Percentiles rank a stretch among this genome's conserved stretches.
Evolutionary conservation across 2,113 vertebrate species (phyloP).

Genomic region (Peromyscus polionotus): DNA sequence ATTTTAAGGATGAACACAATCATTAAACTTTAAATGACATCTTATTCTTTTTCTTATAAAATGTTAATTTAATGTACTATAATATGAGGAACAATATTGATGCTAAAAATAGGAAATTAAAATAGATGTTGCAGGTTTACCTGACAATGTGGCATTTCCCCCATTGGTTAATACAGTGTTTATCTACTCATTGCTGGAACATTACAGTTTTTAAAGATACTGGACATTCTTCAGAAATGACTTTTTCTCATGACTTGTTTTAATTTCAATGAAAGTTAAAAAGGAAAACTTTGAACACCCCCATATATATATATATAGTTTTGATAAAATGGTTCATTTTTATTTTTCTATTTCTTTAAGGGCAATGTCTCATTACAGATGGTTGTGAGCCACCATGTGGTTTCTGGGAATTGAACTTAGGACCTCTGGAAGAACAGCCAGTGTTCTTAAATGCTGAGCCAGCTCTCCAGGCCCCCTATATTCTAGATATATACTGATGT

Average conservation of each 20-base stretch:
- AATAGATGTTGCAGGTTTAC: neutral
- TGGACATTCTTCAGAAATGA: neutral
- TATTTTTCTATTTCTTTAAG: conserved; percentile 6
- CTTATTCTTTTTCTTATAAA: conserved; percentile 27
- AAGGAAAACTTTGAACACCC: neutral
- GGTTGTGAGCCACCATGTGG: too few species aligned
- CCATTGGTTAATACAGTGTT: neutral
- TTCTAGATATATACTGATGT: neutral
- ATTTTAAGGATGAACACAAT: neutral
- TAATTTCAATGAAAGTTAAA: neutral
- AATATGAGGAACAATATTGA: neutral
- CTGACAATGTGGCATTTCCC: neutral
- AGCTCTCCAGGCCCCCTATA: neutral
- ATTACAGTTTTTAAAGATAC: neutral
- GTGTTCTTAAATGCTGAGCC: too few species aligned
- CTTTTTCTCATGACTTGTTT: neutral
- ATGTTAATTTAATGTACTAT: neutral
- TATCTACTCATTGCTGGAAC: neutral
- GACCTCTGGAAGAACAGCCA: too few species aligned
- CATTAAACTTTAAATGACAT: neutral
- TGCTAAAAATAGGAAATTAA: neutral
- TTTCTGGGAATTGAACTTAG: too few species aligned
- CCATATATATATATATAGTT: neutral
- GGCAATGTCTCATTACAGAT: neutral
- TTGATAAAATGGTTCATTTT: neutral